A percentile compares a stretch with the other conserved stretches of the same genome.
These are phyloP conservation scores for Sandelia bainsii DNA, from an alignment of 2,797 vertebrate species.

Conservation along the genomic window DNA sequence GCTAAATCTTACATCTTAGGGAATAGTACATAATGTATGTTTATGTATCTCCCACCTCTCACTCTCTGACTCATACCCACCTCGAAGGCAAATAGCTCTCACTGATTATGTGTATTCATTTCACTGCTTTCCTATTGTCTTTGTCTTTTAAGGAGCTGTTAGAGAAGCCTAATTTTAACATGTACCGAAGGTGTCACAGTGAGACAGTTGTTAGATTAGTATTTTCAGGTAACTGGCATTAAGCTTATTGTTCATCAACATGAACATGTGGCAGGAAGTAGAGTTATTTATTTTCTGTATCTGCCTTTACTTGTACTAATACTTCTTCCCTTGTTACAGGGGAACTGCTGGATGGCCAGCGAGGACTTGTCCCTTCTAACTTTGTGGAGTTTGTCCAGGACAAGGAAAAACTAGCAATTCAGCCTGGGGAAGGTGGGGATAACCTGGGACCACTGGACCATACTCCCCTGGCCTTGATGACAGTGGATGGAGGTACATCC, in stretches of 20 bases:
- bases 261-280: background rate
- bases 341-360: slow-evolving; percentile 95
- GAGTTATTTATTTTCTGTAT: background rate
- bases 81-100: slow-evolving; percentile 12
- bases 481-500: slow-evolving; percentile 72
- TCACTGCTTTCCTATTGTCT: slow-evolving; percentile 43
- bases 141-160: slow-evolving; percentile 23
- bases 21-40: slow-evolving; percentile 37
- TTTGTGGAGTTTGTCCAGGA: slow-evolving; percentile 98
- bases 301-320: background rate
- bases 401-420: slow-evolving; percentile 85
- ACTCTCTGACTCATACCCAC: slow-evolving; percentile 44
- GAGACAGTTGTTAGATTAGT: slow-evolving; percentile 17
- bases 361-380: slow-evolving; percentile 97
- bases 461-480: slow-evolving; percentile 71
- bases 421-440: slow-evolving; percentile 83
- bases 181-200: slow-evolving; percentile 38
- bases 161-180: slow-evolving; percentile 51
- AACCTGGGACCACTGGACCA: slow-evolving; percentile 87
- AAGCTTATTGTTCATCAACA: slow-evolving; percentile 7
- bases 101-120: slow-evolving; percentile 33
- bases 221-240: slow-evolving; percentile 3
- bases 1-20: slow-evolving; percentile 39
- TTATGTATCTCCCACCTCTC: slow-evolving; percentile 49
- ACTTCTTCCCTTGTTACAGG: slow-evolving; percentile 79